Evolutionary conservation across 2,113 vertebrate species (phyloP).

Genomic region (Neomonachus schauinslandi): DNA sequence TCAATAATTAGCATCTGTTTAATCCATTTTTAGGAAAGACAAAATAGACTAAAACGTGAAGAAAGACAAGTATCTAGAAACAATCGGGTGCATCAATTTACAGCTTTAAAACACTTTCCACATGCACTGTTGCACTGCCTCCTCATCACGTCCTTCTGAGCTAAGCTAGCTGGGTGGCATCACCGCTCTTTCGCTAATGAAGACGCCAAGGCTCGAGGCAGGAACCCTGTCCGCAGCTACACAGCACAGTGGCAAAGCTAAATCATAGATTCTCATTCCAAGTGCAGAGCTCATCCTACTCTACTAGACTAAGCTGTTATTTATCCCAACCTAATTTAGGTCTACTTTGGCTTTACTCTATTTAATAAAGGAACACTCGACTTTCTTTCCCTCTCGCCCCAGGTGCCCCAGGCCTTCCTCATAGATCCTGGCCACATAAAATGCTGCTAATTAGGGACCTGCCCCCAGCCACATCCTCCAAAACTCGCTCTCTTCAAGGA

Average conservation of each 20-base stretch:
- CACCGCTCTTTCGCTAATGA: neutral
- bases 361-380: constrained; percentile 74
- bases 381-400: constrained; percentile 41
- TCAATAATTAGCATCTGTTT: neutral
- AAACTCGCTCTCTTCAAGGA: neutral
- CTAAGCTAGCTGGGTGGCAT: neutral
- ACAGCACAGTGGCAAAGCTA: no score
- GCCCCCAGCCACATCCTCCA: neutral
- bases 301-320: neutral
- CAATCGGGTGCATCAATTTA: neutral
- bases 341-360: constrained; percentile 53
- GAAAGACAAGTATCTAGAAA: neutral
- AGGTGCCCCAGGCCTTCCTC: constrained; percentile 62
- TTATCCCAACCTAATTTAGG: constrained; percentile 74
- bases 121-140: neutral
- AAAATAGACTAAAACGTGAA: neutral
- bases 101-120: neutral
- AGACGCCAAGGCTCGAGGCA: neutral
- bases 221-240: neutral
- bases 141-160: neutral
- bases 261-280: neutral
- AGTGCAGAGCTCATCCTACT: neutral
- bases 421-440: constrained; percentile 44
- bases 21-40: neutral
- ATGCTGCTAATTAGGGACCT: neutral